These are phyloP conservation scores for Poicephalus gulielmi DNA, from an alignment of 2,113 vertebrate genomes.

Conservation along the genomic window DNA sequence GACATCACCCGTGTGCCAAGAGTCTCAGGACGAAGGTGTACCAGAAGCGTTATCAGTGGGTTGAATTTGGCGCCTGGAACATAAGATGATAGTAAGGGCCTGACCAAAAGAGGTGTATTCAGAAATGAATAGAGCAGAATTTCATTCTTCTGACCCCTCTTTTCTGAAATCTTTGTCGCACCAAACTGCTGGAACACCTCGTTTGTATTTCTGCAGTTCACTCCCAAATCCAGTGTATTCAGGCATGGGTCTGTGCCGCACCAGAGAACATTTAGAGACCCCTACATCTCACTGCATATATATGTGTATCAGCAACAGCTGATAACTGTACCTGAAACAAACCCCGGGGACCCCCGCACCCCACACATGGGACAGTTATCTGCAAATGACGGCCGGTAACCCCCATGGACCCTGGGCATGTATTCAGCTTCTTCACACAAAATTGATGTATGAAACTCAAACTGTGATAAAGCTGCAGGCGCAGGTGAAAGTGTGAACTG, in stretches of 20 bases:
- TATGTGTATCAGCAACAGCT: not conserved
- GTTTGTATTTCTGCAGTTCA: not conserved
- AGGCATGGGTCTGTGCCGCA: not conserved
- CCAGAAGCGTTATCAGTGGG: not conserved
- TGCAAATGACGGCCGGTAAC: not conserved
- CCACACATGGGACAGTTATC: fast-evolving
- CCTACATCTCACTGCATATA: not conserved
- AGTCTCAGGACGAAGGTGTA: not conserved
- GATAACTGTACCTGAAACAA: fast-evolving
- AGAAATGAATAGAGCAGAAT: not conserved
- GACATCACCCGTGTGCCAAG: not conserved
- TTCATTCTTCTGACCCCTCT: not conserved
- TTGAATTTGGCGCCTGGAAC: not conserved
- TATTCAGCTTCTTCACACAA: not conserved
- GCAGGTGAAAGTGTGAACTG: not conserved
- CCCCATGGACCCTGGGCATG: fast-evolving
- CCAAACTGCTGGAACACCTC: not conserved
- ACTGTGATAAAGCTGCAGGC: not conserved
- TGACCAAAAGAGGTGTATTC: not conserved
- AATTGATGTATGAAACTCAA: not conserved
- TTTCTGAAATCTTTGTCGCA: not conserved
- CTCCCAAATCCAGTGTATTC: not conserved
- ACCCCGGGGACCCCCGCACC: not conserved
- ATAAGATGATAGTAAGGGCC: not conserved
- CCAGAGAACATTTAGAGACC: not conserved